Evolutionary conservation across 2,888 invertebrate species (phyloP).

Genomic region (Pyrrhia umbra): DNA sequence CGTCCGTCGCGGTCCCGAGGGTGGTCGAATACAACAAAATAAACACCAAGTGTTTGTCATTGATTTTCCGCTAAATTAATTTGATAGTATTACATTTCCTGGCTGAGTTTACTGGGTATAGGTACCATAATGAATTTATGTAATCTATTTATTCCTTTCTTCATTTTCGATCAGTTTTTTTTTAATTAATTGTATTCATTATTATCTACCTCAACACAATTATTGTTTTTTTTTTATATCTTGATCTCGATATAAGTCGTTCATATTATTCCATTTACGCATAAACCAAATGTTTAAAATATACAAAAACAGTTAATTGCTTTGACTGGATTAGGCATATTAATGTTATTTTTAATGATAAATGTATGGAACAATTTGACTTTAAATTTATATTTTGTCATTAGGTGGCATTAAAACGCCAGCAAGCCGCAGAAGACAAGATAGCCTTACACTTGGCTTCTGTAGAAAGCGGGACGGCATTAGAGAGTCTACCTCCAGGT

Average conservation of each 20-base stretch:
- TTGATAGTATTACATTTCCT: slow-evolving; percentile 74
- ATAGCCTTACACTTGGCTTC: slow-evolving; percentile 97
- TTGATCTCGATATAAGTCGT: too few species aligned
- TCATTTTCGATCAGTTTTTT: background rate
- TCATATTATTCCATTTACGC: too few species aligned
- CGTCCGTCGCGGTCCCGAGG: slow-evolving; percentile 72
- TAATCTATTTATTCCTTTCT: slow-evolving; percentile 20
- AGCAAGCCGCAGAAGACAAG: slow-evolving; percentile 99
- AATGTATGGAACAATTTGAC: too few species aligned
- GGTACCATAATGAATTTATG: slow-evolving; percentile 27
- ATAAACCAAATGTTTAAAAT: too few species aligned
- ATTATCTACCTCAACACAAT: too few species aligned
- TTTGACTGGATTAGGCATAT: too few species aligned
- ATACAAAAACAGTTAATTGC: too few species aligned
- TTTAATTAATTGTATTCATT: too few species aligned
- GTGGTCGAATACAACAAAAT: slow-evolving; percentile 79
- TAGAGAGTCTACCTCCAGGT: slow-evolving; percentile 95
- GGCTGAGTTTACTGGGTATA: slow-evolving; percentile 28
- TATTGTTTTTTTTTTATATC: too few species aligned
- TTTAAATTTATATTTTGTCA: too few species aligned
- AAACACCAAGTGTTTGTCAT: slow-evolving; percentile 86
- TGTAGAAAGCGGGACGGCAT: slow-evolving; percentile 85
- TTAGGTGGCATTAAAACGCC: slow-evolving; percentile 98
- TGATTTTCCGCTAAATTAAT: slow-evolving; percentile 90
- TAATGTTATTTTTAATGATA: too few species aligned